A percentile compares a stretch with the other conserved stretches of the same genome.
These are phyloP conservation scores for Aurelia sp. DNA, from an alignment of 30 jellyfish, hydroid and myxozoan species.

Conservation along the genomic window DNA sequence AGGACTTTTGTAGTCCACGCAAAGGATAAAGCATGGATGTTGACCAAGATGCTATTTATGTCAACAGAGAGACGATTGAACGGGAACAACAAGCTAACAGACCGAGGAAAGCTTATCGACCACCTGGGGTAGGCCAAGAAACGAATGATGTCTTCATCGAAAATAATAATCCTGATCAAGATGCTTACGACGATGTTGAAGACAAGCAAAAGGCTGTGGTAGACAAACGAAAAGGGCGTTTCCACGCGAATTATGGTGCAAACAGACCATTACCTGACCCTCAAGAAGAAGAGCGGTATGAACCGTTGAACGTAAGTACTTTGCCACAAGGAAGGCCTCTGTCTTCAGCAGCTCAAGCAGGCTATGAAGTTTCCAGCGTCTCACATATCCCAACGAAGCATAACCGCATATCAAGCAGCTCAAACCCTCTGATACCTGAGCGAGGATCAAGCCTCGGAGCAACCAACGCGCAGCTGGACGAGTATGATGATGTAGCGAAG, in stretches of 20 bases:
- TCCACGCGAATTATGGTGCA: too few relatives aligned
- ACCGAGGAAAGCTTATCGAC: constrained; percentile 22
- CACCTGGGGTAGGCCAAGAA: constrained; percentile 56
- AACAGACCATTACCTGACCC: neutral
- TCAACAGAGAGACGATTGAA: constrained; percentile 16
- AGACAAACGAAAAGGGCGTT: too few relatives aligned
- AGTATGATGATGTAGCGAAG: neutral
- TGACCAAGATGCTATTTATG: constrained; percentile 1
- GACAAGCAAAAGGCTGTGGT: too few relatives aligned
- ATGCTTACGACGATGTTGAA: too few relatives aligned
- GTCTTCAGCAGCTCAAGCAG: too few relatives aligned
- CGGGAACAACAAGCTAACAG: neutral
- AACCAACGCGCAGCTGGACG: neutral
- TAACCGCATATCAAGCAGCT: too few relatives aligned
- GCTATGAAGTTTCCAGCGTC: too few relatives aligned
- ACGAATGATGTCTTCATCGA: neutral
- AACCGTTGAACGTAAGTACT: neutral
- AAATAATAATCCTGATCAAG: neutral
- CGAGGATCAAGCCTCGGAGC: too few relatives aligned
- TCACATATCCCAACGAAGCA: too few relatives aligned
- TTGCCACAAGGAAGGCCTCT: neutral
- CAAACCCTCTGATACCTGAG: too few relatives aligned
- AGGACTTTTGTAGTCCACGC: too few relatives aligned
- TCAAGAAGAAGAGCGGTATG: constrained; percentile 10
- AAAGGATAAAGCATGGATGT: neutral